A percentile compares a stretch with the other conserved stretches of the same genome.
phyloP scores from a whole-genome alignment of 2,113 vertebrate genomes.

The Potamarius usumacintae region DNA sequence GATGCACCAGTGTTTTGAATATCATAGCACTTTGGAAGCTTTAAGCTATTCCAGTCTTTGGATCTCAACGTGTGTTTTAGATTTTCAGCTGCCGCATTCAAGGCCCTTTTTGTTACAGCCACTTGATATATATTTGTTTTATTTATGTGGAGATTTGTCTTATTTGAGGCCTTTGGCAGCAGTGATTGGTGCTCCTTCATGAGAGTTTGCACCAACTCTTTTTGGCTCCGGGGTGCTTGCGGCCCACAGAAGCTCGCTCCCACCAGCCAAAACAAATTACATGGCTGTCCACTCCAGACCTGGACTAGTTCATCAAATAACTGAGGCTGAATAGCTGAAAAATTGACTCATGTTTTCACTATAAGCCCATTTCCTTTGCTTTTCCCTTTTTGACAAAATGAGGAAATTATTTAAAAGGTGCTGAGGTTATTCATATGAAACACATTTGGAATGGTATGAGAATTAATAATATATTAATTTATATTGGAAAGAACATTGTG shows the following conservation, averaged over 20 bases:
- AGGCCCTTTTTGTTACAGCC: slow-evolving; percentile 1
- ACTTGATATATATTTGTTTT: neutral
- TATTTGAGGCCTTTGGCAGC: neutral
- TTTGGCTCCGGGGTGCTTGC: slow-evolving; percentile 3
- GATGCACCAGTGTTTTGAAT: slow-evolving; percentile 29
- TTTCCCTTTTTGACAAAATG: slow-evolving; percentile 42
- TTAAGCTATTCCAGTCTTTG: neutral
- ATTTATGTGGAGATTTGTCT: slow-evolving; percentile 36
- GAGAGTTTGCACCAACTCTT: neutral
- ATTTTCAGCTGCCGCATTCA: slow-evolving; percentile 23
- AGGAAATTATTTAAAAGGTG: slow-evolving; percentile 38
- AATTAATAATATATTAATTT: slow-evolving; percentile 19
- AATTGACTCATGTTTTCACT: slow-evolving; percentile 49
- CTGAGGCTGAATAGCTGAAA: slow-evolving; percentile 41
- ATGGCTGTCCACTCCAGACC: slow-evolving; percentile 33
- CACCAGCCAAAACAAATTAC: slow-evolving; percentile 40
- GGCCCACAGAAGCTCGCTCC: slow-evolving; percentile 21
- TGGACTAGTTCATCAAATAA: slow-evolving; percentile 25
- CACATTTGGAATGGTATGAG: neutral
- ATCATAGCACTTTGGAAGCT: slow-evolving; percentile 16
- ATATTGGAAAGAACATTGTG: neutral
- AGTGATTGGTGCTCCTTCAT: neutral
- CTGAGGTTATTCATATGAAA: slow-evolving; percentile 20
- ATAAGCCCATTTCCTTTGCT: slow-evolving; percentile 43
- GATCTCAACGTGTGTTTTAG: slow-evolving; percentile 41